A percentile compares a stretch with the other conserved stretches of the same genome.
Conservation (phyloP, 2,888 invertebrate species). For the Mongoloraphidia duomilia region DNA sequence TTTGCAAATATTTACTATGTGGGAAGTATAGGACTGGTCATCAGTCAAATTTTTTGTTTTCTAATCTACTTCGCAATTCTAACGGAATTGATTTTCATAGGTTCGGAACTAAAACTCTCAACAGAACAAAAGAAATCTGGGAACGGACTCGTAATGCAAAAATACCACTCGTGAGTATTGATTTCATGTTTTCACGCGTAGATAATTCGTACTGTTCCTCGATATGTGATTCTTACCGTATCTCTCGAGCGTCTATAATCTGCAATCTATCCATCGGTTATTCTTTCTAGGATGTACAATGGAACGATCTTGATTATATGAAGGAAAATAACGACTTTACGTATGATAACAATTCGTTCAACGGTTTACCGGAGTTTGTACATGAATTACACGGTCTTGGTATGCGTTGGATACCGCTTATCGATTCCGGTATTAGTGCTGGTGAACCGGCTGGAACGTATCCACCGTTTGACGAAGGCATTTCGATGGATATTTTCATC, state of each 20-base stretch:
- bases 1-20: no score
- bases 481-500: slow-evolving; percentile 57
- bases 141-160: slow-evolving; percentile 53
- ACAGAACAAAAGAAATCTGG: slow-evolving; percentile 50
- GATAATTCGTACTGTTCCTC: neutral
- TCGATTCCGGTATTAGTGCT: slow-evolving; percentile 65
- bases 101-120: slow-evolving; percentile 50
- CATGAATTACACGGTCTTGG: slow-evolving; percentile 48
- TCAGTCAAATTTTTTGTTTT: neutral
- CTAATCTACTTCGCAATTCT: slow-evolving; percentile 13
- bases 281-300: slow-evolving; percentile 52
- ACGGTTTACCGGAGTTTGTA: slow-evolving; percentile 53
- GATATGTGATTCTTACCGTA: neutral
- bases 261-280: no score
- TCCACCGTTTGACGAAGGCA: slow-evolving; percentile 60
- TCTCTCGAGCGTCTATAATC: no score
- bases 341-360: slow-evolving; percentile 45
- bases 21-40: no score
- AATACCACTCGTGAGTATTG: slow-evolving; percentile 55
- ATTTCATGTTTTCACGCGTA: neutral
- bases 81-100: slow-evolving; percentile 23
- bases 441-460: slow-evolving; percentile 51
- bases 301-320: slow-evolving; percentile 83
- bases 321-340: slow-evolving; percentile 65
- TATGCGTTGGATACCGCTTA: slow-evolving; percentile 61